Evolutionary conservation across 2,113 vertebrate genomes (phyloP).

Genomic region (Mobula birostris): DNA sequence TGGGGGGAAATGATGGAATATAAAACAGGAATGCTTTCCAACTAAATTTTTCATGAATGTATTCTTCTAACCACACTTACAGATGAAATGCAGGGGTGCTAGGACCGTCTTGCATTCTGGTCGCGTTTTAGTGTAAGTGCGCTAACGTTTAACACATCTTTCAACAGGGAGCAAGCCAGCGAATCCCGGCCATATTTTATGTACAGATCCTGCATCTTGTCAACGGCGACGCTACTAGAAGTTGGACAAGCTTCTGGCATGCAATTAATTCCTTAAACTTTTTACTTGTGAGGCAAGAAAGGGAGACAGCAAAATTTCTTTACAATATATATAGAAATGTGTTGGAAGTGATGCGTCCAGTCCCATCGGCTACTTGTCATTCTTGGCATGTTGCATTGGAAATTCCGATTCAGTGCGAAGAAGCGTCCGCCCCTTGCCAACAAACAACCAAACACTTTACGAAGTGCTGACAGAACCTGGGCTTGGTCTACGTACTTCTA

Average conservation of each 20-base stretch:
- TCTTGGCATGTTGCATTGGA: neutral
- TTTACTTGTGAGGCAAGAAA: neutral
- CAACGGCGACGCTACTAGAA: neutral
- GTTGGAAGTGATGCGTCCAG: neutral
- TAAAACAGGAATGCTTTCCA: neutral
- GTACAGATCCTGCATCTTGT: neutral
- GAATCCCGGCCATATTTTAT: neutral
- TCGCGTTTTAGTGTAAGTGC: neutral
- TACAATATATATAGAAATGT: too few species aligned
- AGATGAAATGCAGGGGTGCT: neutral
- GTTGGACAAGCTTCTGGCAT: neutral
- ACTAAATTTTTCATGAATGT: neutral
- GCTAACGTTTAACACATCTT: conserved; percentile 21
- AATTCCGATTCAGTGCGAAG: neutral
- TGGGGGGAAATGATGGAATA: too few species aligned
- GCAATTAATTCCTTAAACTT: neutral
- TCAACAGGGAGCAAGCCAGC: neutral
- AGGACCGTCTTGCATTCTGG: neutral
- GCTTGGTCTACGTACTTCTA: neutral
- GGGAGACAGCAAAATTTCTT: neutral
- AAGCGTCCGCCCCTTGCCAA: neutral
- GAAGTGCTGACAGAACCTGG: neutral
- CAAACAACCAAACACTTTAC: neutral
- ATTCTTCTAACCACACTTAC: neutral
- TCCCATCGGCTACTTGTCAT: neutral